Conservation (phyloP, 35 echinoderm and acorn worm genomes). For the Apostichopus japonicus region DNA sequence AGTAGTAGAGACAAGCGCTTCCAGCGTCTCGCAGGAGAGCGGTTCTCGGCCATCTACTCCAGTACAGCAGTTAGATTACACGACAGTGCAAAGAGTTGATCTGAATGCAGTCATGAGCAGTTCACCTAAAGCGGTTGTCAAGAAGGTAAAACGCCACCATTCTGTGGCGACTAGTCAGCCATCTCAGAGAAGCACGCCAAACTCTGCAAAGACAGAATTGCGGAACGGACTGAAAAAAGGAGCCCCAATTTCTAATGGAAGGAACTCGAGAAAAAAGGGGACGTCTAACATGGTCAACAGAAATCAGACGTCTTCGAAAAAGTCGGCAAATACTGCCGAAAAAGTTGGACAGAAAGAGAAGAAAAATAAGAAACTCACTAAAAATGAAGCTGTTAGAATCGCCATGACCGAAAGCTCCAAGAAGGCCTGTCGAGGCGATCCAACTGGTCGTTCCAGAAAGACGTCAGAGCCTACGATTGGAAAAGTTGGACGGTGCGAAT, state of each 20-base stretch:
- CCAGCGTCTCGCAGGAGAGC: background rate
- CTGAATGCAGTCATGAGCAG: conserved; percentile 40
- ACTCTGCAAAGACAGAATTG: background rate
- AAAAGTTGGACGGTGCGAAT: conserved; percentile 25
- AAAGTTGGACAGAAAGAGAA: background rate
- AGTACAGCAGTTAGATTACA: conserved; percentile 15
- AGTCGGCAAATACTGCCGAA: background rate
- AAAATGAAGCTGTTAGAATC: conserved; percentile 48
- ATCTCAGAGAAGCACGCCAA: conserved; percentile 6
- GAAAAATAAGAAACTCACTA: background rate
- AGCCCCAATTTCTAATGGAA: background rate
- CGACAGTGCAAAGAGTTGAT: conserved; percentile 33
- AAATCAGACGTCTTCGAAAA: background rate
- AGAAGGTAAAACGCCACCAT: background rate
- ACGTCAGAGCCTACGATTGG: conserved; percentile 37
- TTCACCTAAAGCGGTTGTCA: background rate
- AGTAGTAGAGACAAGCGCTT: background rate
- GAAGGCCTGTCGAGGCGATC: background rate
- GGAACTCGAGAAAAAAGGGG: background rate
- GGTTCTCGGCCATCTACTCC: conserved; percentile 22
- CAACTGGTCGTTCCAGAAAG: conserved; percentile 11
- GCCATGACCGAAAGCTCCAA: conserved; percentile 55
- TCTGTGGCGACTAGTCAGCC: conserved; percentile 55
- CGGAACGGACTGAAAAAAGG: conserved; percentile 19
- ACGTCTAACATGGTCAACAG: background rate